Percentiles rank a stretch among this genome's conserved stretches.
Evolutionary conservation across 2,888 invertebrate species (phyloP).

Genomic region (Pseudeuparius sepicola): DNA sequence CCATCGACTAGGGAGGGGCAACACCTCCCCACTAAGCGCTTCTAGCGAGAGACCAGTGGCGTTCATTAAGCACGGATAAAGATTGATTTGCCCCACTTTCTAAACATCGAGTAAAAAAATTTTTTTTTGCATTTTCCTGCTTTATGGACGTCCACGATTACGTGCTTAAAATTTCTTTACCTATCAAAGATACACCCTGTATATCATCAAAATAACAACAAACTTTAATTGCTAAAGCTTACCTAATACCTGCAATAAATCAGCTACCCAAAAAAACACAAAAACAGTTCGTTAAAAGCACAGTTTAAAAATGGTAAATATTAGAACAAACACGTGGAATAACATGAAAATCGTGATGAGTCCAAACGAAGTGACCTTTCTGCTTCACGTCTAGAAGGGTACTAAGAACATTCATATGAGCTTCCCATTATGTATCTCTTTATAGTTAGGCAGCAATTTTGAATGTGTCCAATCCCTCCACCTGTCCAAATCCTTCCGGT

Average conservation of each 20-base stretch:
- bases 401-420: slow-evolving; percentile 6
- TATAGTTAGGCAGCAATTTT: slow-evolving; percentile 2
- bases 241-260: slow-evolving; percentile 2
- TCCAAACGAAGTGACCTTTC: background rate
- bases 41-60: no score
- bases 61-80: no score
- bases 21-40: no score
- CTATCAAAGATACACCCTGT: no score
- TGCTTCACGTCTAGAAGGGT: slow-evolving; percentile 1
- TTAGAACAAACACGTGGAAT: slow-evolving; percentile 3
- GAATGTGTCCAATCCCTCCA: slow-evolving; percentile 8
- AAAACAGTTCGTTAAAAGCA: slow-evolving; percentile 2
- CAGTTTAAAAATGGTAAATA: background rate
- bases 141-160: no score
- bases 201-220: slow-evolving; percentile 4
- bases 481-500: slow-evolving; percentile 8
- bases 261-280: slow-evolving; percentile 4
- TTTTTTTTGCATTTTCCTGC: no score
- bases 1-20: no score
- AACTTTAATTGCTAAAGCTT: slow-evolving; percentile 6
- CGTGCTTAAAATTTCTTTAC: no score
- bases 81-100: no score
- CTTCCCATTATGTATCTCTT: slow-evolving; percentile 1
- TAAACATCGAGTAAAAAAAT: no score
- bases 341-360: background rate